Evolutionary conservation across 1,140 invertebrate species (phyloP).

Genomic region (Danaus plexippus): DNA sequence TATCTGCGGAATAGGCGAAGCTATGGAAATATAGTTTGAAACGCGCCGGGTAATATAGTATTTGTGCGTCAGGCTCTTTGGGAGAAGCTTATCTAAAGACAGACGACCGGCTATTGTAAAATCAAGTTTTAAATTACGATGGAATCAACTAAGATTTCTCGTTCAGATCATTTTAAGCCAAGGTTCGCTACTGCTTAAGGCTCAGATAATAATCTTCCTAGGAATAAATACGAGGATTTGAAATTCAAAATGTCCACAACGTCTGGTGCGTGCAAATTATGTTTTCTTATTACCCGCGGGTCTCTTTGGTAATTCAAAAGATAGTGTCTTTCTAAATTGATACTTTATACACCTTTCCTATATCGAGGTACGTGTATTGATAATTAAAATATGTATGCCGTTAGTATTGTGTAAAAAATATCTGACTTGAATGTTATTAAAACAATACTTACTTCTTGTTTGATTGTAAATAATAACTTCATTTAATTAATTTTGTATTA

Average conservation of each 20-base stretch:
- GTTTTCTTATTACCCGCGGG: slow-evolving; percentile 21
- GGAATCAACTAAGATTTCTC: slow-evolving; percentile 43
- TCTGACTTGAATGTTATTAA: too few relatives aligned
- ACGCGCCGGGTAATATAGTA: slow-evolving; percentile 21
- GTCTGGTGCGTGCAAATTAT: slow-evolving; percentile 33
- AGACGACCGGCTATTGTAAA: slow-evolving; percentile 41
- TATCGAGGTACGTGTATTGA: too few relatives aligned
- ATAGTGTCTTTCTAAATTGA: slow-evolving; percentile 19
- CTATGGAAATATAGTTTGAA: slow-evolving; percentile 30
- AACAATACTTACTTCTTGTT: too few relatives aligned
- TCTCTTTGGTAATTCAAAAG: slow-evolving; percentile 19
- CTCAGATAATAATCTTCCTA: slow-evolving; percentile 37
- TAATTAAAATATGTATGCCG: too few relatives aligned
- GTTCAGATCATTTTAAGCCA: slow-evolving; percentile 31
- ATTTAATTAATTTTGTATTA: too few relatives aligned
- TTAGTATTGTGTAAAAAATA: too few relatives aligned
- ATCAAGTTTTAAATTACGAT: slow-evolving; percentile 56
- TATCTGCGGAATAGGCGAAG: slow-evolving; percentile 7
- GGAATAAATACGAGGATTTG: slow-evolving; percentile 44
- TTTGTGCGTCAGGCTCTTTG: slow-evolving; percentile 8
- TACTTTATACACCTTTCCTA: background rate
- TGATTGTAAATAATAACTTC: too few relatives aligned
- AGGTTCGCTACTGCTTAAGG: slow-evolving; percentile 32
- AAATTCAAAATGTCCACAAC: slow-evolving; percentile 40
- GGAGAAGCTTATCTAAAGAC: slow-evolving; percentile 43